phyloP scores from a whole-genome alignment of 2,888 invertebrate species.

The Fragum sueziense region DNA sequence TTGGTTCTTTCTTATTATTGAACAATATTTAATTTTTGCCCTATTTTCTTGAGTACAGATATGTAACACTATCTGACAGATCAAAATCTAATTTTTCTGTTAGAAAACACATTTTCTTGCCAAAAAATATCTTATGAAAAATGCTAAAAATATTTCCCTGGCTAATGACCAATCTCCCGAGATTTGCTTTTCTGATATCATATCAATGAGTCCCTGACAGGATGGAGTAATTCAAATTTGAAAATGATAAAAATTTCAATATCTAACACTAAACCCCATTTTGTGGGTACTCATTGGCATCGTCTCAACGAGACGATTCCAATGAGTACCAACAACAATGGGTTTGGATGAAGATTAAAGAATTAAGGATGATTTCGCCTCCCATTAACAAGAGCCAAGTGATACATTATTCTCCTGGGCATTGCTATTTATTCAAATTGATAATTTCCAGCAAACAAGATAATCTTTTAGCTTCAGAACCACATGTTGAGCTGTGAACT shows the following conservation, averaged over 20 bases:
- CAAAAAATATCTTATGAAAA: conserved; percentile 6
- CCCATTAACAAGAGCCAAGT: too few species aligned
- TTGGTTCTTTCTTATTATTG: too few species aligned
- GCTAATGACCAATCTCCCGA: conserved; percentile 5
- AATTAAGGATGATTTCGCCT: too few species aligned
- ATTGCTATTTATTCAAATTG: not conserved
- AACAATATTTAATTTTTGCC: too few species aligned
- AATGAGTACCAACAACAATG: too few species aligned
- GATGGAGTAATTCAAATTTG: too few species aligned
- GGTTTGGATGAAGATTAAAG: too few species aligned
- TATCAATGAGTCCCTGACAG: too few species aligned
- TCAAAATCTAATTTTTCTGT: not conserved
- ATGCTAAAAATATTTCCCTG: conserved; percentile 5
- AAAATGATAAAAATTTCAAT: too few species aligned
- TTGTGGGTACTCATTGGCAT: too few species aligned
- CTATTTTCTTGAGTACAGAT: not conserved
- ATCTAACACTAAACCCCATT: too few species aligned
- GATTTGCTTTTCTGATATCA: not conserved
- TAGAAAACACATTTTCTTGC: not conserved
- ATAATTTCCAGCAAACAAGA: not conserved
- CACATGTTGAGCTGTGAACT: not conserved
- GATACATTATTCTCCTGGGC: not conserved
- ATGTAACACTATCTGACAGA: not conserved
- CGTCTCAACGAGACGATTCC: too few species aligned
- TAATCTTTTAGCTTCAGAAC: not conserved